These are phyloP conservation scores for Tridacna gigas DNA, from an alignment of 2,888 invertebrate species.

Conservation along the genomic window DNA sequence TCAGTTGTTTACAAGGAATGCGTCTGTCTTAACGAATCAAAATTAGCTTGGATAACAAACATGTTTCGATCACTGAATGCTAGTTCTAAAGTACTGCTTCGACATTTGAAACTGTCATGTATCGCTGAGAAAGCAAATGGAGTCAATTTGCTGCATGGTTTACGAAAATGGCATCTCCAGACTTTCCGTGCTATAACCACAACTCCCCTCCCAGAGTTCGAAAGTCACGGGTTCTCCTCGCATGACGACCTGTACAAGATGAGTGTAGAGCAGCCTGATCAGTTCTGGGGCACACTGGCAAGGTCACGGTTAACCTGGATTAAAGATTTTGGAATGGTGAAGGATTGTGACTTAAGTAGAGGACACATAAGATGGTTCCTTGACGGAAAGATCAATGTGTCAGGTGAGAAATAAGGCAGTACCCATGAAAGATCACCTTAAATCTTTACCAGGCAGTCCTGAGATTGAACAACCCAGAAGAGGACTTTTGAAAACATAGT, in stretches of 20 bases:
- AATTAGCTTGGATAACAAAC: neutral
- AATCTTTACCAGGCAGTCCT: neutral
- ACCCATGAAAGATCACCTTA: neutral
- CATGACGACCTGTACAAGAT: constrained; percentile 82
- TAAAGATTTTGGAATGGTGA: constrained; percentile 80
- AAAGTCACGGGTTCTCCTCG: constrained; percentile 65
- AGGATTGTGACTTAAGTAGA: constrained; percentile 80
- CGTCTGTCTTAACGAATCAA: neutral
- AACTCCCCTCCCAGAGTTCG: constrained; percentile 81
- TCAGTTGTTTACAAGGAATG: neutral
- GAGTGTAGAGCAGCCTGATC: constrained; percentile 81
- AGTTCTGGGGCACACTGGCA: constrained; percentile 85
- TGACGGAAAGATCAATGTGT: constrained; percentile 84
- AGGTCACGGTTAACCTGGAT: constrained; percentile 82
- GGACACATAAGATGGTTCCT: constrained; percentile 84
- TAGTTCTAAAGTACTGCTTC: constrained; percentile 1
- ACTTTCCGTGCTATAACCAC: constrained; percentile 56
- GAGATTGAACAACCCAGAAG: neutral
- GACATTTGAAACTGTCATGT: constrained; percentile 5
- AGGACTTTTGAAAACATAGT: constrained; percentile 2
- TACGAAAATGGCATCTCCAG: neutral
- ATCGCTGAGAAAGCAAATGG: neutral
- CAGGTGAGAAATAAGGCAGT: constrained; percentile 79
- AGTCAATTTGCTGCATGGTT: neutral
- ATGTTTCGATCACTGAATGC: constrained; percentile 16